Conservation (phyloP, 2,888 invertebrate genomes). For the Dolichomitus sp. region DNA sequence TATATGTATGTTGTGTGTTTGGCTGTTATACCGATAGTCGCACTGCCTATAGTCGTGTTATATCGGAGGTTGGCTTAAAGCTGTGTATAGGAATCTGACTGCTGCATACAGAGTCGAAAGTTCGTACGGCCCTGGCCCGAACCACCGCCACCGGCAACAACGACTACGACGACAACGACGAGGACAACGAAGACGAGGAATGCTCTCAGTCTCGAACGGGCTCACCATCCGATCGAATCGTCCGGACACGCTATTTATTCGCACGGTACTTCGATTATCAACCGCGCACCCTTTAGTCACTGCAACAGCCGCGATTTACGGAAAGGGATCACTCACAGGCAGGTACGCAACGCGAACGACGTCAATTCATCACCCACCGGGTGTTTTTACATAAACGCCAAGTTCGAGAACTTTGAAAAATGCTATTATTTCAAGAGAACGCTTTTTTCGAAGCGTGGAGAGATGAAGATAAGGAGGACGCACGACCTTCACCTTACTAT, state of each 20-base stretch:
- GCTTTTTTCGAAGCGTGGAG: too few relatives aligned
- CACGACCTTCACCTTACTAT: too few relatives aligned
- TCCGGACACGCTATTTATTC: constrained; percentile 20
- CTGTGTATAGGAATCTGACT: background rate
- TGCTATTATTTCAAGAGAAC: too few relatives aligned
- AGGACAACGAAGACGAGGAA: constrained; percentile 62
- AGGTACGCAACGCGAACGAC: background rate
- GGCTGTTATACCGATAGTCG: background rate
- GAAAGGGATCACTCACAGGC: background rate
- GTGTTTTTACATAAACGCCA: too few relatives aligned
- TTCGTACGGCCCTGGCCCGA: constrained; percentile 74
- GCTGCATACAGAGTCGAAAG: constrained; percentile 61
- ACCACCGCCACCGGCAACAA: constrained; percentile 50
- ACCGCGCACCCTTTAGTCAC: background rate
- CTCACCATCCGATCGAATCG: constrained; percentile 74
- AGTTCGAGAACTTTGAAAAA: too few relatives aligned
- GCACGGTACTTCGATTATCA: constrained; percentile 4
- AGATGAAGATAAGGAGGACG: too few relatives aligned
- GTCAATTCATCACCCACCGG: too few relatives aligned
- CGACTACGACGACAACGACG: constrained; percentile 45
- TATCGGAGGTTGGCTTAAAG: background rate
- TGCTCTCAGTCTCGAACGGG: constrained; percentile 78
- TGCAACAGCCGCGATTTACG: background rate
- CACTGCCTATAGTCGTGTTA: background rate
- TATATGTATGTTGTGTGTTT: background rate